Conservation (phyloP, 2,888 invertebrate genomes). For the Ophion obscuratus region DNA sequence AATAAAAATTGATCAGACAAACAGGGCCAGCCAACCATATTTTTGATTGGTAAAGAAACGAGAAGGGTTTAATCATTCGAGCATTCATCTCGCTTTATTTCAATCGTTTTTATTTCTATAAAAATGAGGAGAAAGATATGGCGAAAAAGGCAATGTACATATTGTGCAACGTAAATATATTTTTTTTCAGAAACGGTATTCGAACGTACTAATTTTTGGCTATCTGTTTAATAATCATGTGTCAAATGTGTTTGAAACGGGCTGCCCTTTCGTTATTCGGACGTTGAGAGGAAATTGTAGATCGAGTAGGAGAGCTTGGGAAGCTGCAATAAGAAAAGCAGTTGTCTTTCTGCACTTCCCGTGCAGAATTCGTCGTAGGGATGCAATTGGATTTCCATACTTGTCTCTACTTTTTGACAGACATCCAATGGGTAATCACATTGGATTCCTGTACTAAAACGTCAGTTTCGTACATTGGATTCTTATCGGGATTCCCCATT, state of each 20-base stretch:
- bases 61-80: not conserved
- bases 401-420: too few species aligned
- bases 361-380: too few species aligned
- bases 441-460: too few species aligned
- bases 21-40: not conserved
- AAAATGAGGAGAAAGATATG: not conserved
- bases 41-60: not conserved
- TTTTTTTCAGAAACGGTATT: not conserved
- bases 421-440: too few species aligned
- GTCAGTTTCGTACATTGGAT: too few species aligned
- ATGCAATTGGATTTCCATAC: too few species aligned
- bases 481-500: too few species aligned
- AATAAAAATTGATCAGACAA: not conserved
- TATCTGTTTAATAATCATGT: not conserved
- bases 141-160: not conserved
- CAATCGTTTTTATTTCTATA: not conserved
- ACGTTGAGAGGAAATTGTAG: slow-evolving; percentile 63
- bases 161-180: not conserved
- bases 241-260: not conserved
- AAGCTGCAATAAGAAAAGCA: slow-evolving; percentile 61
- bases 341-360: too few species aligned
- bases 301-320: slow-evolving; percentile 71
- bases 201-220: not conserved
- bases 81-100: not conserved
- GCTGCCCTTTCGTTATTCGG: not conserved